A percentile compares a stretch with the other conserved stretches of the same genome.
phyloP scores from a whole-genome alignment of 2,797 vertebrate species.

The Cirrhinus mrigala region DNA sequence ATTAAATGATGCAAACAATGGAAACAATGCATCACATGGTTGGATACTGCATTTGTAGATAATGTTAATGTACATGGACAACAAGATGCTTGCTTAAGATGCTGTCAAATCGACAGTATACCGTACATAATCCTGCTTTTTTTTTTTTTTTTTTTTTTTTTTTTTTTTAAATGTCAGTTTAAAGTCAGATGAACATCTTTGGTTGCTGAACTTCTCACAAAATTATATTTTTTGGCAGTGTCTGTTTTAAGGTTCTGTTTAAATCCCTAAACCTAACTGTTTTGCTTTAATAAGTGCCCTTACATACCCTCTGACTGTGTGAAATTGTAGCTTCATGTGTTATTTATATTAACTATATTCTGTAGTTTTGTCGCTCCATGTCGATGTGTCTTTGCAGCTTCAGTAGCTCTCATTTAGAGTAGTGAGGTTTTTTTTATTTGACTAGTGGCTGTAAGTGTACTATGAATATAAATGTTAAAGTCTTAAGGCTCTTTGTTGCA shows the following conservation, averaged over 20 bases:
- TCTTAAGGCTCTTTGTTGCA: conserved; percentile 1
- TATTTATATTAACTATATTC: too few species aligned
- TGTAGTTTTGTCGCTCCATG: not conserved
- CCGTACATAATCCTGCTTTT: not conserved
- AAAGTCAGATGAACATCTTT: not conserved
- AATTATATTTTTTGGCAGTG: not conserved
- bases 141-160: not conserved
- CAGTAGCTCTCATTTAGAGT: not conserved
- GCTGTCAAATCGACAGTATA: not conserved
- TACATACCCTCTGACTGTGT: not conserved
- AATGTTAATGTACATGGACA: not conserved
- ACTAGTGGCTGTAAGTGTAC: not conserved
- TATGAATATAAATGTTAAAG: not conserved
- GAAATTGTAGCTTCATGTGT: not conserved
- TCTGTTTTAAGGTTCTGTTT: not conserved
- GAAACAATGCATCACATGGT: not conserved
- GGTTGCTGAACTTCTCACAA: not conserved
- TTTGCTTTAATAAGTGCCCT: not conserved
- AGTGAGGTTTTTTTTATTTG: not conserved
- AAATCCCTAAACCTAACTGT: not conserved
- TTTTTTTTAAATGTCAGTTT: not conserved
- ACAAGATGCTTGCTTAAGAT: not conserved
- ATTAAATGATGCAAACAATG: too few species aligned
- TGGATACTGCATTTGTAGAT: not conserved
- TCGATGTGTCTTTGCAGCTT: conserved; percentile 7